Evolutionary conservation across 2,113 vertebrate genomes (phyloP).

Genomic region (Antennarius striatus): DNA sequence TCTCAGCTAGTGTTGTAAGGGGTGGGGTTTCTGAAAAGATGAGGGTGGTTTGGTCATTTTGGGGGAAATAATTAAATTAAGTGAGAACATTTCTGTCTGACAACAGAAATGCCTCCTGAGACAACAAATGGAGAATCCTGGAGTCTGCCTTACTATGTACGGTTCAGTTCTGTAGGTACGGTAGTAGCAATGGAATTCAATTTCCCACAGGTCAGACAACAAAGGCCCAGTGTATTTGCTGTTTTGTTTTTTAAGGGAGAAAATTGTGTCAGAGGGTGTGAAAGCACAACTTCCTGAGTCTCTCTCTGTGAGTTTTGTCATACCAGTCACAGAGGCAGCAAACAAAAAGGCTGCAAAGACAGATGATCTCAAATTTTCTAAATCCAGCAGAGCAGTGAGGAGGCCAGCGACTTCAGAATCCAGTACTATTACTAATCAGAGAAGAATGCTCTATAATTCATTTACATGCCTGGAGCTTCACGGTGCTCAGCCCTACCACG

Average conservation of each 20-base stretch:
- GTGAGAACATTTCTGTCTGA: no score
- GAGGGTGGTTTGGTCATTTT: slow-evolving; percentile 8
- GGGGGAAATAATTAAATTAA: neutral
- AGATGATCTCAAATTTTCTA: slow-evolving; percentile 73
- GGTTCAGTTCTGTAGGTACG: no score
- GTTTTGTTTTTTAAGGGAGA: no score
- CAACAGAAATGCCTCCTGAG: no score
- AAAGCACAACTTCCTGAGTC: neutral
- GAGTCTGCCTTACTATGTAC: no score
- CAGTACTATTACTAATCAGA: slow-evolving; percentile 72
- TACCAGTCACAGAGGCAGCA: slow-evolving; percentile 42
- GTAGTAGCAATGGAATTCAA: no score
- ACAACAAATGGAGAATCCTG: no score
- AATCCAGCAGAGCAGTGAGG: slow-evolving; percentile 53
- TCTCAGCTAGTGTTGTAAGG: slow-evolving; percentile 29
- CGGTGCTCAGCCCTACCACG: neutral
- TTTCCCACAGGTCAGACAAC: no score
- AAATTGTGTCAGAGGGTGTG: no score
- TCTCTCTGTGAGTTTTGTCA: slow-evolving; percentile 25
- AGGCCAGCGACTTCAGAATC: slow-evolving; percentile 58
- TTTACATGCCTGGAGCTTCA: slow-evolving; percentile 33
- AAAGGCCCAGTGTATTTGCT: no score
- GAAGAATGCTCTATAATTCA: slow-evolving; percentile 64
- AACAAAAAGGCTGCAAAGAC: slow-evolving; percentile 60
- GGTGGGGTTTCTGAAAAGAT: slow-evolving; percentile 1